Percentiles rank a stretch among this genome's conserved stretches.
phyloP scores from a whole-genome alignment of 2,113 vertebrate species.

The Nerophis ophidion region DNA sequence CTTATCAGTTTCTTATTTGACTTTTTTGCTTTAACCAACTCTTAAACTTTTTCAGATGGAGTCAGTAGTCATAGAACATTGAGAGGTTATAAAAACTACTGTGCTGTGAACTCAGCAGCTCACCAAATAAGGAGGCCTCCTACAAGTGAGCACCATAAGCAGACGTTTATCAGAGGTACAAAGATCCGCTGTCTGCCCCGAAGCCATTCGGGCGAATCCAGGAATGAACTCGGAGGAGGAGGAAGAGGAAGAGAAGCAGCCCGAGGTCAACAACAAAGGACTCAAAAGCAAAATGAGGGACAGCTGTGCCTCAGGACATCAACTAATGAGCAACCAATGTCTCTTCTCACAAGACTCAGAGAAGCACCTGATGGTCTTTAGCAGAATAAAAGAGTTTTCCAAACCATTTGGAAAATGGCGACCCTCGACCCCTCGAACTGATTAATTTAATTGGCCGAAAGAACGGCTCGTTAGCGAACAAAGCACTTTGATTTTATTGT shows the following conservation, averaged over 20 bases:
- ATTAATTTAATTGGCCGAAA: too few relatives aligned
- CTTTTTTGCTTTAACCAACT: too few relatives aligned
- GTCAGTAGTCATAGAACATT: too few relatives aligned
- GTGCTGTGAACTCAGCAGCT: not conserved
- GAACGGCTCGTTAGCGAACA: too few relatives aligned
- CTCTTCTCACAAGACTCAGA: conserved; percentile 20
- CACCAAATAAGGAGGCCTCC: conserved; percentile 18
- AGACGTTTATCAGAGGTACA: conserved; percentile 19
- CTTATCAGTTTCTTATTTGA: too few relatives aligned
- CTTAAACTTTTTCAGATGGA: too few relatives aligned
- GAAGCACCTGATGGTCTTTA: conserved; percentile 30
- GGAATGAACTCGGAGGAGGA: conserved; percentile 15
- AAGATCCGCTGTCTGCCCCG: conserved; percentile 19
- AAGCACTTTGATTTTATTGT: too few relatives aligned
- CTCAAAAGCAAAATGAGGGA: conserved; percentile 34
- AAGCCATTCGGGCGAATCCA: conserved; percentile 20
- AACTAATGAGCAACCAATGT: conserved; percentile 48
- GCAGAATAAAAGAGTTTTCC: not conserved
- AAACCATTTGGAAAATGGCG: too few relatives aligned
- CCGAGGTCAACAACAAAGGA: conserved; percentile 49
- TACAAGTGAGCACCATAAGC: conserved; percentile 20
- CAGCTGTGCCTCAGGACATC: conserved; percentile 52
- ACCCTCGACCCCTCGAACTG: too few relatives aligned
- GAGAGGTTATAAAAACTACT: too few relatives aligned
- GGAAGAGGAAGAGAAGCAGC: not conserved